Conservation (phyloP, 2,888 invertebrate species). For the Choristoneura rosaceana region DNA sequence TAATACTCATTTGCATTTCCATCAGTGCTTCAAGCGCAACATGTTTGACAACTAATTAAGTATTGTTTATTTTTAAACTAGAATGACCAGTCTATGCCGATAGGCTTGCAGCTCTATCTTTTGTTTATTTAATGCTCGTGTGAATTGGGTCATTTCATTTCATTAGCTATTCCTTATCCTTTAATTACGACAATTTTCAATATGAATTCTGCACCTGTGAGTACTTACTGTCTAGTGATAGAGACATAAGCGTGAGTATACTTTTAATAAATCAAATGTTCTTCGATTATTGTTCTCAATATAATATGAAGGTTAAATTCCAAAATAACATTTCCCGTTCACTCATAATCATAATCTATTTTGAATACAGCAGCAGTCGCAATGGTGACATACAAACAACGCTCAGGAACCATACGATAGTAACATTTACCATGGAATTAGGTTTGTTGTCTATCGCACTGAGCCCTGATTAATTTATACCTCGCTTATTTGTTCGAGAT, state of each 20-base stretch:
- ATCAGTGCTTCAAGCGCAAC: constrained; percentile 21
- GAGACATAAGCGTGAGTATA: background rate
- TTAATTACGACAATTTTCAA: background rate
- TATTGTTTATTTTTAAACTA: constrained; percentile 32
- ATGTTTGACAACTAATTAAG: constrained; percentile 35
- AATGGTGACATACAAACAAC: constrained; percentile 67
- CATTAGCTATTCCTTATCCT: constrained; percentile 15
- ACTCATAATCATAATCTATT: constrained; percentile 13
- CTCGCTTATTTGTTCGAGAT: constrained; percentile 77
- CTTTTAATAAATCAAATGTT: background rate
- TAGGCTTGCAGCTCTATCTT: constrained; percentile 32
- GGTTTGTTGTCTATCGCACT: constrained; percentile 74
- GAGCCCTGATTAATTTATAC: constrained; percentile 81
- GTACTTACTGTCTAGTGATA: no score
- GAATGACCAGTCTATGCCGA: constrained; percentile 31
- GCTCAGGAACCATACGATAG: constrained; percentile 69
- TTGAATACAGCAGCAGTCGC: constrained; percentile 69
- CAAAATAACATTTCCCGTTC: constrained; percentile 13
- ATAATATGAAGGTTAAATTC: constrained; percentile 12
- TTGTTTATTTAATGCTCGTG: constrained; percentile 33
- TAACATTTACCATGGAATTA: constrained; percentile 78
- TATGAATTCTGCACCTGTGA: no score
- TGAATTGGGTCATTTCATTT: constrained; percentile 31
- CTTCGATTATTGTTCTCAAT: background rate
- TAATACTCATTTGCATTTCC: constrained; percentile 31